Percentiles rank a stretch among this genome's conserved stretches.
Conservation (phyloP, 2,888 invertebrate genomes). For the Agelastica alni region DNA sequence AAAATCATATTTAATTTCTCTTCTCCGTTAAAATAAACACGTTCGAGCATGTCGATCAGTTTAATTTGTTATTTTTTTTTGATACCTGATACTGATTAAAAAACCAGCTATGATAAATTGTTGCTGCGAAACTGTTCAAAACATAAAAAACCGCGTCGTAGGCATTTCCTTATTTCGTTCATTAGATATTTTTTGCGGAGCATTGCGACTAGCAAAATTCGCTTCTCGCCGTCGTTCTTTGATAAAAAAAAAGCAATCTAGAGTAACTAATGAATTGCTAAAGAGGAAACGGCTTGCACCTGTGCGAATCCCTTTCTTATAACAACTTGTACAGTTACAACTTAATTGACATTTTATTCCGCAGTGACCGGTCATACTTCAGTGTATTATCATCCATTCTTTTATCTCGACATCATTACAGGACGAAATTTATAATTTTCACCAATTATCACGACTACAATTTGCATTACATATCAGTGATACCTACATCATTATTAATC, state of each 20-base stretch:
- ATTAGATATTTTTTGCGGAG: neutral
- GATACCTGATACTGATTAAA: too few relatives aligned
- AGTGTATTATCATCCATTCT: neutral
- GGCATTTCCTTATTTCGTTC: slow-evolving; percentile 5
- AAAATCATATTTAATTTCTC: too few relatives aligned
- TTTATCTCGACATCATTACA: neutral
- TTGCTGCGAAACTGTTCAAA: too few relatives aligned
- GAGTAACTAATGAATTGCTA: slow-evolving; percentile 13
- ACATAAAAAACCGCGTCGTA: too few relatives aligned
- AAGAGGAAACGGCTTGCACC: slow-evolving; percentile 14
- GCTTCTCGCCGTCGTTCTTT: neutral
- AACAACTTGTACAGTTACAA: neutral
- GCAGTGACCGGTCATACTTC: neutral
- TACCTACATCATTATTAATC: neutral
- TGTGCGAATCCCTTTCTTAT: slow-evolving; percentile 7
- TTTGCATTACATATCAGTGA: neutral
- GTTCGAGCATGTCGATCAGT: too few relatives aligned
- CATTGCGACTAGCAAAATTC: slow-evolving; percentile 2
- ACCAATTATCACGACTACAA: neutral
- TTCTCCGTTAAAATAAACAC: too few relatives aligned
- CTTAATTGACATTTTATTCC: slow-evolving; percentile 9
- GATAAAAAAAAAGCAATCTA: slow-evolving; percentile 4
- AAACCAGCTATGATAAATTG: too few relatives aligned
- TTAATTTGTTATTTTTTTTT: too few relatives aligned
- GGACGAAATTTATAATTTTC: neutral